Percentiles rank a stretch among this genome's conserved stretches.
Conservation (phyloP, 1,140 invertebrate species). For the Cydia fagiglandana region DNA sequence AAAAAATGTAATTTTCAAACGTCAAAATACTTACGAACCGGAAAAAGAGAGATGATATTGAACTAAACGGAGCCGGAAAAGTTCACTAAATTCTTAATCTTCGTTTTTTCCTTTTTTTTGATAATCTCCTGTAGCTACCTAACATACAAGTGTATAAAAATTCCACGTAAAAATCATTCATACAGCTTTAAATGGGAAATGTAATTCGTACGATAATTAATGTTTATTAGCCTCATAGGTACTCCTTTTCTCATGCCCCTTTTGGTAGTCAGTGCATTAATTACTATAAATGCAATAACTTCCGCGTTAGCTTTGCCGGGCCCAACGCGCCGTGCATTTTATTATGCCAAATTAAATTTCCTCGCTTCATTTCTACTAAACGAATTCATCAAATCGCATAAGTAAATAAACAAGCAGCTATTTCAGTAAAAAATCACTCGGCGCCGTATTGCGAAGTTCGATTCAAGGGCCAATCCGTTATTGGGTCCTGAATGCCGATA, state of each 20-base stretch:
- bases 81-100: too few relatives aligned
- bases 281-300: slow-evolving; percentile 54
- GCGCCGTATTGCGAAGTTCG: slow-evolving; percentile 43
- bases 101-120: neutral
- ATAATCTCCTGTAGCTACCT: neutral
- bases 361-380: slow-evolving; percentile 21
- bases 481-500: slow-evolving; percentile 44
- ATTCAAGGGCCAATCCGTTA: slow-evolving; percentile 53
- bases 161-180: neutral
- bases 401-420: slow-evolving; percentile 27
- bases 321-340: slow-evolving; percentile 43
- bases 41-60: neutral
- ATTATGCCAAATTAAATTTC: slow-evolving; percentile 44
- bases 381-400: slow-evolving; percentile 20
- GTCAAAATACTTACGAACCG: neutral
- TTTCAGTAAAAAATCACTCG: slow-evolving; percentile 36
- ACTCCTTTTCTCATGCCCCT: neutral
- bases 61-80: too few relatives aligned
- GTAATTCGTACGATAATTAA: slow-evolving; percentile 26
- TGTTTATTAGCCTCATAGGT: slow-evolving; percentile 20
- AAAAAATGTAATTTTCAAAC: too few relatives aligned
- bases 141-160: neutral
- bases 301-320: slow-evolving; percentile 53
- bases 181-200: slow-evolving; percentile 1
- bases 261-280: slow-evolving; percentile 41